Percentiles rank a stretch among this genome's conserved stretches.
These are phyloP conservation scores for Tenebrosternarchus preto DNA, from an alignment of 2,113 vertebrate species.

Conservation along the genomic window DNA sequence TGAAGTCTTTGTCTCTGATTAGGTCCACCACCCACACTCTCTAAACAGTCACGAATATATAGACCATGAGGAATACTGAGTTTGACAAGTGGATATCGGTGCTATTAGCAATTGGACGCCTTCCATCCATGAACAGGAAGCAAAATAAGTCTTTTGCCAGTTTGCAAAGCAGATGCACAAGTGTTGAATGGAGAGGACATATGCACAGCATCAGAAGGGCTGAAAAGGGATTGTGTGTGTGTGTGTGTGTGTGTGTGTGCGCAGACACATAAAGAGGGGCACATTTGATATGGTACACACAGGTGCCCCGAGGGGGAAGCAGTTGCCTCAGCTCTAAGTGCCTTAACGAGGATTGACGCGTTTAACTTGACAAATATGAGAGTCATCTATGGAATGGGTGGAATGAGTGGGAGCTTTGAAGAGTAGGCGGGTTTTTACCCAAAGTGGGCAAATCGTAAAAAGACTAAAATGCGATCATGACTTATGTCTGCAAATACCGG, in stretches of 20 bases:
- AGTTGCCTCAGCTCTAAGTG: slow-evolving; percentile 39
- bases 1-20: slow-evolving; percentile 3
- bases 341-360: slow-evolving; percentile 54
- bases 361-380: slow-evolving; percentile 57
- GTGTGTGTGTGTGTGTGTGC: not conserved
- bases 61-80: not conserved
- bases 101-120: not conserved
- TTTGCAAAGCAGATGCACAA: slow-evolving; percentile 20
- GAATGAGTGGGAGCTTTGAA: slow-evolving; percentile 40
- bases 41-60: slow-evolving; percentile 4
- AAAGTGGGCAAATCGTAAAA: slow-evolving; percentile 39
- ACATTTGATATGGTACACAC: slow-evolving; percentile 54
- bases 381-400: slow-evolving; percentile 52
- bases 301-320: slow-evolving; percentile 41
- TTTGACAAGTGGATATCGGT: slow-evolving; percentile 31
- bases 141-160: not conserved
- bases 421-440: slow-evolving; percentile 20
- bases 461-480: slow-evolving; percentile 44
- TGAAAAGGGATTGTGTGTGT: slow-evolving; percentile 5
- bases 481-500: slow-evolving; percentile 57
- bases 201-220: slow-evolving; percentile 2
- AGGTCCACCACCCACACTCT: slow-evolving; percentile 19
- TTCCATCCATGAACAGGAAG: slow-evolving; percentile 25
- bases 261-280: slow-evolving; percentile 7
- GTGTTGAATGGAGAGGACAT: slow-evolving; percentile 10